A percentile compares a stretch with the other conserved stretches of the same genome.
Evolutionary conservation across 2,888 invertebrate genomes (phyloP).

Genomic region (Drosophila diplacantha): DNA sequence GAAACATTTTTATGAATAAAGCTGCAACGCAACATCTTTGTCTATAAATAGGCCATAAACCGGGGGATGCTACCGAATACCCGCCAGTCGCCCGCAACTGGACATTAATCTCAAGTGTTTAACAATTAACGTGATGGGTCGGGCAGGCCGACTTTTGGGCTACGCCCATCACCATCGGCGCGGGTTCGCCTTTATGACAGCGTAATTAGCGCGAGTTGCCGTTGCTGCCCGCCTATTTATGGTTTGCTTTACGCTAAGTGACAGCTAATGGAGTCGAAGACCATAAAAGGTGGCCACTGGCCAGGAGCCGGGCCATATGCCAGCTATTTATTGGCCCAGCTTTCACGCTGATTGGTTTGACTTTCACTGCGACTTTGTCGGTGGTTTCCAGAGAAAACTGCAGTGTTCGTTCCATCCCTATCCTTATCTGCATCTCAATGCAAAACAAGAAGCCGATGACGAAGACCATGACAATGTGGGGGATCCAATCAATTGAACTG

Average conservation of each 20-base stretch:
- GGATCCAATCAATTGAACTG: conserved; percentile 44
- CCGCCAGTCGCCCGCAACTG: conserved; percentile 2
- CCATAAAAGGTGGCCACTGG: conserved; percentile 51
- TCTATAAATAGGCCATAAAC: conserved; percentile 64
- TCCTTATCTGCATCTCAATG: conserved; percentile 3
- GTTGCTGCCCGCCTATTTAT: conserved; percentile 51
- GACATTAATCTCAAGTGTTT: conserved; percentile 64
- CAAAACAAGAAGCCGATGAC: conserved; percentile 21
- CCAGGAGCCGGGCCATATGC: conserved; percentile 45
- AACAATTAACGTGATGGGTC: conserved; percentile 55
- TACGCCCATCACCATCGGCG: conserved; percentile 27
- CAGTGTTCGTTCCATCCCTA: conserved; percentile 2
- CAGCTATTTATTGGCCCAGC: conserved; percentile 37
- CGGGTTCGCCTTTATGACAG: conserved; percentile 55
- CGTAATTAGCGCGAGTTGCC: conserved; percentile 53
- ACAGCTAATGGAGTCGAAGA: conserved; percentile 58
- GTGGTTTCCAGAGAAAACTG: conserved; percentile 4
- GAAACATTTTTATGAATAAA: conserved; percentile 64
- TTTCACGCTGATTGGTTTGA: conserved; percentile 43
- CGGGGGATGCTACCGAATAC: conserved; percentile 8
- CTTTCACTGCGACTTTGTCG: conserved; percentile 43
- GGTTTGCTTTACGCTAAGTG: conserved; percentile 61
- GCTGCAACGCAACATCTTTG: conserved; percentile 50
- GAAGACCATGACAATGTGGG: conserved; percentile 4
- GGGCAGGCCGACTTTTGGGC: conserved; percentile 31